A percentile compares a stretch with the other conserved stretches of the same genome.
Conservation (phyloP, 2,113 vertebrate genomes). For the Daphoenositta chrysoptera region DNA sequence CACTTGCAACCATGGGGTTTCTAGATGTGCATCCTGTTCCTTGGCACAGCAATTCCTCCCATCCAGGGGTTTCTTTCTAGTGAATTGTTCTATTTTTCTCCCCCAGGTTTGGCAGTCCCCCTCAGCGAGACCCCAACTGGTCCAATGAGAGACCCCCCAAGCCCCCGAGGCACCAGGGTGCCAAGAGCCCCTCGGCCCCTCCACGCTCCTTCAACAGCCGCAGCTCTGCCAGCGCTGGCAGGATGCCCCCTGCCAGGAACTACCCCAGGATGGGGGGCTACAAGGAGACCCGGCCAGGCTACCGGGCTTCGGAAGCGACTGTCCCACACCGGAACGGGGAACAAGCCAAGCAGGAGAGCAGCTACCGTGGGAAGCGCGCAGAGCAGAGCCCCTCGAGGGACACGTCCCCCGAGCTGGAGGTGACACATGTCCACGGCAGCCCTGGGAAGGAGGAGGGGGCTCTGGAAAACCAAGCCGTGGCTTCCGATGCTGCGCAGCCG, state of each 20-base stretch:
- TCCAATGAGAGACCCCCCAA: constrained; percentile 69
- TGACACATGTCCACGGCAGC: constrained; percentile 16
- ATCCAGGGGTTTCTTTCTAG: neutral
- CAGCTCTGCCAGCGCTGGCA: constrained; percentile 55
- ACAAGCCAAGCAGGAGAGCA: constrained; percentile 55
- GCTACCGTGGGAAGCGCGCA: constrained; percentile 54
- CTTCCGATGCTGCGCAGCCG: constrained; percentile 30
- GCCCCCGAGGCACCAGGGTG: constrained; percentile 68
- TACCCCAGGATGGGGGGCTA: constrained; percentile 71
- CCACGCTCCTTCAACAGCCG: constrained; percentile 73
- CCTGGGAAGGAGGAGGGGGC: constrained; percentile 62
- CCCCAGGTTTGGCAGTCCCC: constrained; percentile 75
- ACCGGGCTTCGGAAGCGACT: constrained; percentile 42
- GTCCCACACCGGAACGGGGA: constrained; percentile 58
- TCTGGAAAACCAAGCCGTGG: constrained; percentile 54
- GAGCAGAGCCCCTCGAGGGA: constrained; percentile 63
- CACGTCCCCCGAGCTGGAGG: constrained; percentile 64
- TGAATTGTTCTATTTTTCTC: neutral
- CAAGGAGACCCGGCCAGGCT: constrained; percentile 71
- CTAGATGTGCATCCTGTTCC: accelerated
- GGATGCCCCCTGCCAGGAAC: constrained; percentile 66
- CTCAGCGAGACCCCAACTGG: constrained; percentile 78
- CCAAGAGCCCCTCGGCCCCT: constrained; percentile 23
- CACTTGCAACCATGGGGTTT: accelerated
- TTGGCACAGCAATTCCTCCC: neutral